Evolutionary conservation across 2,888 invertebrate species (phyloP), one percentile per base, ranked within the genome.

Genomic region (Acanthosepion esculentum): DNA sequence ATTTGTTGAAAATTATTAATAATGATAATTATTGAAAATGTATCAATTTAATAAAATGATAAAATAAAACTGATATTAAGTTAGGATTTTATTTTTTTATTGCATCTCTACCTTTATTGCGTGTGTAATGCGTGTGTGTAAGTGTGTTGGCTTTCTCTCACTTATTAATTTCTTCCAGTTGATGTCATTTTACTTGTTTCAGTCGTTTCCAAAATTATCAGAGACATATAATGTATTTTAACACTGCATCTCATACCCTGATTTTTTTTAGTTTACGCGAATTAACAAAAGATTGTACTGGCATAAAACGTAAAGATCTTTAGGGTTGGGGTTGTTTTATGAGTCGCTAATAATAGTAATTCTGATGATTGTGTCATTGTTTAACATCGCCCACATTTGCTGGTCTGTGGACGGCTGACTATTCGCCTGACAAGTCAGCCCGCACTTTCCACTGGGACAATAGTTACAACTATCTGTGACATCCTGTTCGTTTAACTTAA

Each of bases 301-400:
- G n/a, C 78, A 78, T 78, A 78, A 78, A 78, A 33, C 78, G n/a
- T 33, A 15, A n/a, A 15, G 15, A n/a, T n/a, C n/a, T n/a, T 2
- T 78, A 5, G 78, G 78, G n/a, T 33, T n/a, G 78, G 78, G n/a
- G n/a, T n/a, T 15, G n/a, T 78, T 78, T 33, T 78, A 33, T n/a
- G 78, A 15, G 78, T 33, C 78, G 15, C n/a, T 78, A 78, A 78
- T 78, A 78, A 78, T 78, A 78, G 78, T 78, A 78, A 78, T 78
- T 78, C 78, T 78, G n/a, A n/a, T 78, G 78, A 78, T 78, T 78
- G 78, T 78, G 78, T 78, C 29, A 78, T 78, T 78, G 78, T 78
- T 78, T 78, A 78, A n/a, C 78, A 78, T 78, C 78, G 78, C 78
- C 78, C 78, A 78, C 78, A 78, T 78, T 78, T 78, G 78, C 78